Evolutionary conservation across 2,797 vertebrate species (phyloP), one percentile per base, ranked within the genome.

Genomic region (Hydrolagus colliei): DNA sequence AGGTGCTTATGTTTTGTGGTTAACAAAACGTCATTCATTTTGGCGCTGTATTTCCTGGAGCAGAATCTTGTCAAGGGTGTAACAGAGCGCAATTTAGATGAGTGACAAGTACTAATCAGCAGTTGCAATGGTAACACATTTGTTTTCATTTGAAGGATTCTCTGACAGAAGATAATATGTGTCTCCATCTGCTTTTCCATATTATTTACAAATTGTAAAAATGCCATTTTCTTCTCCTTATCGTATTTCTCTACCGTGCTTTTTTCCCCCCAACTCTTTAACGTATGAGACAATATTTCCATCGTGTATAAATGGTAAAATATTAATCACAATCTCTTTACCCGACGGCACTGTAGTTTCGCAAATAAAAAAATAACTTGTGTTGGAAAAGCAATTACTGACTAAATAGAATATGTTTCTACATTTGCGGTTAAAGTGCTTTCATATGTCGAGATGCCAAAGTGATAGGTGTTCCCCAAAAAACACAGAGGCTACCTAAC

Each of bases 91-190:
- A 35, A 84, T 71, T 84, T 68, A 84, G 18, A 10, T 68, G 65
- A 84, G 68, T 84, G 65, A 32, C 65, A 84, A 84, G 65, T 16
- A 84, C 4, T 68, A 84, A 71, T 84, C 52, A 84, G 71, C 63
- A 84, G 32, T 65, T 84, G 65, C 27, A 71, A 84, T 32, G 32
- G 63, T 82, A 68, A 82, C 67, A 16, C 35, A 61, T 27, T 18
- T 82, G 78, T 65, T 52, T 52, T 52, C 41, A 52, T 52, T 52
- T 52, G 41, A 52, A 52, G 41, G 41, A 0, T 52, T 52, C 41
- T 52, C 41, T 82, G 78, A 67, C 79, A 68, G 79, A 65, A 14
- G 68, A 9, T 9, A 84, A 71, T 84, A 68, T 11, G 9, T 32
- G 20, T 20, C 74, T 59, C 20, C 6, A n/a, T 59, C 20, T n/a